Evolutionary conservation across 2,888 invertebrate species (phyloP).

Genomic region (Drosophila subsilvestris): DNA sequence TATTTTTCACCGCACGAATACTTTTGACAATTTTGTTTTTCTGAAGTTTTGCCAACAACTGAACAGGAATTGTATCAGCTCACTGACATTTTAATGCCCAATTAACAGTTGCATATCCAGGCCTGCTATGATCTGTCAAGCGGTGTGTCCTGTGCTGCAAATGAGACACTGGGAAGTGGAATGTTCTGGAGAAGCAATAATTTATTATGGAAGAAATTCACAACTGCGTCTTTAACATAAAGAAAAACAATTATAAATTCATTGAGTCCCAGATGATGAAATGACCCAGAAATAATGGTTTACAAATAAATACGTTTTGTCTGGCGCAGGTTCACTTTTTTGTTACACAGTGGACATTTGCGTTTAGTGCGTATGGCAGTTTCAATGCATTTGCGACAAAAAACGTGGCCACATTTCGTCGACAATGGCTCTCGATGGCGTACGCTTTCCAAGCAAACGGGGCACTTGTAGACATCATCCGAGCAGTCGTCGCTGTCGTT

Average conservation of each 20-base stretch:
- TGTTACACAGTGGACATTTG: slow-evolving; percentile 80
- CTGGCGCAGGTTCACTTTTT: slow-evolving; percentile 40
- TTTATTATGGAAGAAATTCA: not conserved
- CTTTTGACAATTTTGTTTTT: not conserved
- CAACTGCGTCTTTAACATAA: not conserved
- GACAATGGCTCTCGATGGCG: slow-evolving; percentile 59
- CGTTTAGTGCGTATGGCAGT: slow-evolving; percentile 40
- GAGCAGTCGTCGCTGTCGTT: too few species aligned
- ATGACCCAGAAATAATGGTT: not conserved
- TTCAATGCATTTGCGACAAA: slow-evolving; percentile 66
- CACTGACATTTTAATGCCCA: not conserved
- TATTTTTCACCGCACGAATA: not conserved
- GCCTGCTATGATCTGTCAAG: not conserved
- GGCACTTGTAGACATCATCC: slow-evolving; percentile 59
- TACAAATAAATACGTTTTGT: slow-evolving; percentile 68
- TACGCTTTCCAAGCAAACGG: slow-evolving; percentile 72
- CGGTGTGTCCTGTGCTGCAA: not conserved
- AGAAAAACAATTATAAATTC: too few species aligned
- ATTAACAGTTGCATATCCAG: not conserved
- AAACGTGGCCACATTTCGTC: slow-evolving; percentile 77
- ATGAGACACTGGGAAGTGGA: not conserved
- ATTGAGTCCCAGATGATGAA: not conserved
- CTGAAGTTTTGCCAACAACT: not conserved
- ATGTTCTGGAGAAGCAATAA: not conserved
- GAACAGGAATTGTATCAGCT: not conserved